Evolutionary conservation across 1,140 invertebrate genomes (phyloP), one percentile per base, ranked within the genome.

Genomic region (Trachymyrmex septentrionalis): DNA sequence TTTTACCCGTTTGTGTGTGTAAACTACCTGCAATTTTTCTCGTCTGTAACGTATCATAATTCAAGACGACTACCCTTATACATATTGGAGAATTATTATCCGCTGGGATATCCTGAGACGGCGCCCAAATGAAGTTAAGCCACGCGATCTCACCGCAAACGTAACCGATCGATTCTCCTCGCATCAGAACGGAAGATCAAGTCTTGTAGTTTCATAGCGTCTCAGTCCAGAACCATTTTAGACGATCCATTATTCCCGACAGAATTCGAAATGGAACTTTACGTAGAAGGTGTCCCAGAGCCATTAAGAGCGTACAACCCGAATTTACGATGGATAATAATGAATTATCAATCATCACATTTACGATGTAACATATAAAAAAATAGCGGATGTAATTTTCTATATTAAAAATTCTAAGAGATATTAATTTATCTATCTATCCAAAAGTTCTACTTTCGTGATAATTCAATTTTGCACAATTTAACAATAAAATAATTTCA

Each of bases 171-270:
- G 77, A 81, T 81, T 81, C 55, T 44, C 21, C 48, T n/a, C 66
- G 64, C 64, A 27, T 55, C 30, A n/a, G 16, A 38, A 81, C 77
- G 48, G 63, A 80, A 69, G 48, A 80, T 27, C 63, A 21, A 19
- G 48, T 27, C 48, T 69, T 14, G 64, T n/a, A 30, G 48, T 81
- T 57, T 55, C 77, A 53, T 80, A 16, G 16, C 57, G 21, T 77
- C 30, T 69, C 48, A 34, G 44, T 80, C 76, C n/a, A n/a, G 48
- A 71, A 67, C 48, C n/a, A 69, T 69, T 81, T 81, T 55, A 69
- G 77, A 71, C 63, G 30, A 69, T 81, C 77, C 64, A 81, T 81
- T 81, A 81, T 71, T 38, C 64, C 30, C 30, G 77, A 71, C 77
- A 55, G 77, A 81, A 57, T 55, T 71, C 77, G n/a, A 27, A 21